Evolutionary conservation across 1,140 invertebrate genomes (phyloP), one percentile per base, ranked within the genome.

Genomic region (Paraescarpia echinospica): DNA sequence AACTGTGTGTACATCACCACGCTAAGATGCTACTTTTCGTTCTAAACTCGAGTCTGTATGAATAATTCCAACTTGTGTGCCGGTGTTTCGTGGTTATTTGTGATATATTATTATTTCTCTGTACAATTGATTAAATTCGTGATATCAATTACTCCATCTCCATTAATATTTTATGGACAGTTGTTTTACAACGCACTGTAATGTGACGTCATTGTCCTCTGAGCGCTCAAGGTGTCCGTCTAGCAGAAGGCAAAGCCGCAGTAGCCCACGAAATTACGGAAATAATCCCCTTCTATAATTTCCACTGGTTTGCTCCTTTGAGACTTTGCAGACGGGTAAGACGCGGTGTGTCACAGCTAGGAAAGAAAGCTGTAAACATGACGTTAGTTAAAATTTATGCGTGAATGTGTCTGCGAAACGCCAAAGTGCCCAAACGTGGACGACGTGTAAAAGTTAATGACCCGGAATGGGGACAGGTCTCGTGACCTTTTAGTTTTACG

Each of bases 231-330:
- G 59, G 59, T 77, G 59, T 77, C 59, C 59, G 59, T 77, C 59
- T 77, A 77, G 59, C 59, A 77, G 59, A 77, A 77, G 59, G 59
- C 59, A 77, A 77, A 77, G 59, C 59, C 59, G 59, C 59, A 77
- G 59, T 77, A 27, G 22, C 59, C 59, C 59, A 77, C 59, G 59
- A 5, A 77, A 77, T 77, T 18, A 0, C 59, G 0, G 59, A 77
- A 77, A 77, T 77, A 77, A 77, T 18, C 59, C 41, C 59, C 59
- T 77, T 4, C 59, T 27, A 18, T 31, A 77, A 77, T 77, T 77
- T 77, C 59, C 59, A 77, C 59, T 77, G 59, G 59, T 77, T 77
- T 77, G 59, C 59, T 77, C 59, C 59, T 77, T 77, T 77, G 59
- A 77, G 59, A 77, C 59, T 77, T 77, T 77, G 59, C 59, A 77